A percentile compares a stretch with the other conserved stretches of the same genome.
phyloP scores from a whole-genome alignment of 2,888 invertebrate species.

The Nebria brevicollis region DNA sequence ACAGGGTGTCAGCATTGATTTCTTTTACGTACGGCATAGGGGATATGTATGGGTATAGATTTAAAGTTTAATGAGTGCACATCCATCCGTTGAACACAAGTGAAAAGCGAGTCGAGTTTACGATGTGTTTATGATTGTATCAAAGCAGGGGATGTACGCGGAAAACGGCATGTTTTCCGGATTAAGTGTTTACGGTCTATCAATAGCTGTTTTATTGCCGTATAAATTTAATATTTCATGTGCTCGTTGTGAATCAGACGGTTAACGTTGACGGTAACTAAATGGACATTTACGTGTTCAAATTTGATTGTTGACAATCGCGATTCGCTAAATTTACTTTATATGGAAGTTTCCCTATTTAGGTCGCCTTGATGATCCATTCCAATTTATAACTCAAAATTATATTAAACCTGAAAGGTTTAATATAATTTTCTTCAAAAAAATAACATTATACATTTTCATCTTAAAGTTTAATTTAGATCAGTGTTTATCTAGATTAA shows the following conservation, averaged over 20 bases:
- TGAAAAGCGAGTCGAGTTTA: constrained; percentile 2
- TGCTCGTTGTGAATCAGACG: constrained; percentile 10
- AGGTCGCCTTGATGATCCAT: neutral
- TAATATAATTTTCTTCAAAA: no score
- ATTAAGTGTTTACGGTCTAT: constrained; percentile 41
- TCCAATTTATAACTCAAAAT: no score
- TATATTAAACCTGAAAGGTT: no score
- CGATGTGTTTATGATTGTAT: constrained; percentile 26
- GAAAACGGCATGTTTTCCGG: constrained; percentile 16
- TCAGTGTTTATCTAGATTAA: no score
- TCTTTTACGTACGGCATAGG: neutral
- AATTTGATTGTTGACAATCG: constrained; percentile 10
- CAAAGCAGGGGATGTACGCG: neutral
- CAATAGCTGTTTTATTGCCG: constrained; percentile 38
- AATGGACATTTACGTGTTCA: constrained; percentile 14
- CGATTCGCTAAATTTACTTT: neutral
- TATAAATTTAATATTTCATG: constrained; percentile 42
- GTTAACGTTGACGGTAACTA: constrained; percentile 9
- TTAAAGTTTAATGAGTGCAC: neutral
- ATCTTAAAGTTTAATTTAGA: no score
- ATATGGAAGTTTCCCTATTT: neutral
- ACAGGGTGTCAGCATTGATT: neutral
- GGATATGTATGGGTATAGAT: neutral
- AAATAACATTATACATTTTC: no score
- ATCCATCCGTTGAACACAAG: constrained; percentile 5